These are phyloP conservation scores for Scalopus aquaticus DNA, from an alignment of 2,113 vertebrate species.

Conservation along the genomic window DNA sequence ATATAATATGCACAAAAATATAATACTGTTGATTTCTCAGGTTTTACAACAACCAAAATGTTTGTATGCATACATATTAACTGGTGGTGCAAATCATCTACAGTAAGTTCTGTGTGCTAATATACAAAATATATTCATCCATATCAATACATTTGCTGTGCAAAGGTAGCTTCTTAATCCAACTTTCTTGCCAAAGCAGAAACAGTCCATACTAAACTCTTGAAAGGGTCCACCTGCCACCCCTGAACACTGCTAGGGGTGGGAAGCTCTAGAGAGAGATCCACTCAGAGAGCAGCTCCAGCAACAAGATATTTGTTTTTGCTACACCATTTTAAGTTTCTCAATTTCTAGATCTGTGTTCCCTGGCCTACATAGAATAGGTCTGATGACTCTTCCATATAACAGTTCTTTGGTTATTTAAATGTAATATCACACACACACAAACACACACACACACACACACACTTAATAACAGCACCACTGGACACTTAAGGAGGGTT, in stretches of 20 bases:
- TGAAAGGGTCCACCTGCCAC: background rate
- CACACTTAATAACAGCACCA: background rate
- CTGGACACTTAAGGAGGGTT: background rate
- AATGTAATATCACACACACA: background rate
- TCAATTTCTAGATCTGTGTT: background rate
- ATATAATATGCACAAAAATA: background rate
- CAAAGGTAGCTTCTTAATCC: background rate
- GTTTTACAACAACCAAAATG: background rate
- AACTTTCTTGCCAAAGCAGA: background rate
- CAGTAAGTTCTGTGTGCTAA: background rate
- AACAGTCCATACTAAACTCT: background rate
- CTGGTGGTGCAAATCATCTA: background rate
- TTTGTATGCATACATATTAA: background rate
- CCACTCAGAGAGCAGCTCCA: background rate
- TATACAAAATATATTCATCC: background rate
- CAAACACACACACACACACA: no score
- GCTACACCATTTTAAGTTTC: background rate
- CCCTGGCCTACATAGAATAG: background rate
- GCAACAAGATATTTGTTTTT: background rate
- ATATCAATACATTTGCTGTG: background rate
- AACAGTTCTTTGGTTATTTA: background rate
- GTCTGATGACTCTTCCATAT: background rate
- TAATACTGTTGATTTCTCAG: background rate
- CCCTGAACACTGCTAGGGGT: accelerated
- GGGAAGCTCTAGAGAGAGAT: background rate